phyloP scores from a whole-genome alignment of 2,888 invertebrate species.

The Acrobasis suavella region DNA sequence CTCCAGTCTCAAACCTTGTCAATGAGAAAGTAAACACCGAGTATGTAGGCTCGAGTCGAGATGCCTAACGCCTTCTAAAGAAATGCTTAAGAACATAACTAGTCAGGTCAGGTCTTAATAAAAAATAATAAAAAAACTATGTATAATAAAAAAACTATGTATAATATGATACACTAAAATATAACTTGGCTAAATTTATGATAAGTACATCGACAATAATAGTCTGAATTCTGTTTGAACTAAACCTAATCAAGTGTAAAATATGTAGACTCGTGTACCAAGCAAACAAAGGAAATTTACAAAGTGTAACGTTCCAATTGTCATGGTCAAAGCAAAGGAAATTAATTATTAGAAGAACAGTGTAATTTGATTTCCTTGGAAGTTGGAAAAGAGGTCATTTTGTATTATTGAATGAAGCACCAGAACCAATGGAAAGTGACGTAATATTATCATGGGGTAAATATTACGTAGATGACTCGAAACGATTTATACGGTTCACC shows the following conservation, averaged over 20 bases:
- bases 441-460: slow-evolving; percentile 31
- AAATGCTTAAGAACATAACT: no score
- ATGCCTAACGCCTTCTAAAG: no score
- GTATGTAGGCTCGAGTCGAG: no score
- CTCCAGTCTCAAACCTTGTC: no score
- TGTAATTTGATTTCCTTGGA: background rate
- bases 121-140: no score
- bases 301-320: slow-evolving; percentile 1
- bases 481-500: slow-evolving; percentile 22
- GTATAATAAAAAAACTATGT: no score
- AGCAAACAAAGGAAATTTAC: background rate
- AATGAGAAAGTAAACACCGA: no score
- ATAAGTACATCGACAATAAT: background rate
- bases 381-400: background rate
- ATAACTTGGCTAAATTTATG: no score
- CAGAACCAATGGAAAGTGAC: slow-evolving; percentile 6
- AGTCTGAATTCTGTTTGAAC: background rate
- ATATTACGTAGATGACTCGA: slow-evolving; percentile 33
- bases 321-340: background rate
- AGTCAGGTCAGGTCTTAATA: no score
- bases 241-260: background rate
- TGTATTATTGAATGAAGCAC: slow-evolving; percentile 6
- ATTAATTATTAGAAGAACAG: background rate
- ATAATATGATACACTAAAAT: no score
- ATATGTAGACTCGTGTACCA: background rate